Base-by-base conservation (phyloP, 2,113 vertebrate species). In the Notarius quadriscutis region DNA sequence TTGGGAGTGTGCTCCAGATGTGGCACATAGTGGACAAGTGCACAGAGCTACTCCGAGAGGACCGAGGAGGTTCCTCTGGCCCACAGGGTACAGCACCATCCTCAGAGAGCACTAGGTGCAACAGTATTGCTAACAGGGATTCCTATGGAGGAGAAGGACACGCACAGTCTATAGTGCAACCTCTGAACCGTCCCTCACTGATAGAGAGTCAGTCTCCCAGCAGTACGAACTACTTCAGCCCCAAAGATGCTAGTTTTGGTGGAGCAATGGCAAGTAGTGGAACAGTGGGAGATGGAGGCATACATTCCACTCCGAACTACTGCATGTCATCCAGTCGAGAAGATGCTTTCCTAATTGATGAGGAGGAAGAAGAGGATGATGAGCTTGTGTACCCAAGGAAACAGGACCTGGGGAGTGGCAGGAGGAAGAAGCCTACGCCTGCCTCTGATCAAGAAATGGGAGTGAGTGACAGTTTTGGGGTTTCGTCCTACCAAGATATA, bases 1-100 rank as follows among this genome's bases (percentile, higher is more conserved):
- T 96, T 87, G 96, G 95, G 89, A 96, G 95, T 83, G 95, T 96
- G 87, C 94, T 96, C 0, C 96, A 96, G 92, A 96, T 96, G 96
- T 96, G 96, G 96, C 95, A 96, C 91, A 95, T 96, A 0, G 96
- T 96, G 80, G 95, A 96, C 92, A 96, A 96, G 89, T 96, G 95
- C 92, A 96, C 96, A 0, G 96, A 96, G 91, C 94, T 96, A 90
- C 91, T 96, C 1, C 95, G 94, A 85, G 89, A 90, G 87, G 84
- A 87, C 85, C 51, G 88, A 80, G 72, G 55, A 65, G 14, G 77
- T 17, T 18, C 87, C 50, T 75, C 5, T 89, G 69, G 57, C n/a
- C 83, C 82, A 30, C 79, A 53, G 84, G 84, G 78, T 82, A 50
- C 41, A 90, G 90, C 20, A 41, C 30, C 30, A 12, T 83, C 87